phyloP scores from a whole-genome alignment of 1,140 invertebrate genomes.

The Zaprionus capensis region DNA sequence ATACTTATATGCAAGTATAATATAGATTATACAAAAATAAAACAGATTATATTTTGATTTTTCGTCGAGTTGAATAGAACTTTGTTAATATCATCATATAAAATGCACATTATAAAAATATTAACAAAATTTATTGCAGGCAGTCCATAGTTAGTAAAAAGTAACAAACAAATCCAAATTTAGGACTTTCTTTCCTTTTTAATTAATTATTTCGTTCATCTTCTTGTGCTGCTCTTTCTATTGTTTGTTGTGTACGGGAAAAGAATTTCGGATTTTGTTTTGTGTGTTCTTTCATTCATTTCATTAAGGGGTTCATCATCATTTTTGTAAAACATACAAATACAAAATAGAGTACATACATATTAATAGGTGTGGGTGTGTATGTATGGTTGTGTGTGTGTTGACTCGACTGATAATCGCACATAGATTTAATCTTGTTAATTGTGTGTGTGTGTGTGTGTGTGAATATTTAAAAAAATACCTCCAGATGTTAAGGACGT shows the following conservation, averaged over 20 bases:
- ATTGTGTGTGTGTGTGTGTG: slow-evolving; percentile 13
- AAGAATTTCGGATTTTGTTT: slow-evolving; percentile 25
- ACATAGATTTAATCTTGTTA: slow-evolving; percentile 24
- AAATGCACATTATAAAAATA: slow-evolving; percentile 81
- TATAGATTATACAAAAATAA: slow-evolving; percentile 82
- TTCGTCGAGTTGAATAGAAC: slow-evolving; percentile 79
- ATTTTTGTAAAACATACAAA: slow-evolving; percentile 36
- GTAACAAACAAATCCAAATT: slow-evolving; percentile 79
- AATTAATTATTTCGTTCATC: slow-evolving; percentile 36
- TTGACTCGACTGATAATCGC: slow-evolving; percentile 31
- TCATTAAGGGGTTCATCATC: slow-evolving; percentile 31
- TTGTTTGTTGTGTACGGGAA: slow-evolving; percentile 17
- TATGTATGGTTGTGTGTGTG: slow-evolving; percentile 29
- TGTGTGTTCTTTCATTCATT: background rate
- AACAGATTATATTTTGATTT: slow-evolving; percentile 83
- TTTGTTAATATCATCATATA: slow-evolving; percentile 81
- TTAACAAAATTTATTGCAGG: slow-evolving; percentile 83
- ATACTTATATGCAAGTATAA: slow-evolving; percentile 44
- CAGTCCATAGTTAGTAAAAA: slow-evolving; percentile 80
- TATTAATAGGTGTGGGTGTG: slow-evolving; percentile 14
- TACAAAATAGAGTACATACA: slow-evolving; percentile 39
- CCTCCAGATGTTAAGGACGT: slow-evolving; percentile 49
- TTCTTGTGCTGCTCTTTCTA: slow-evolving; percentile 48
- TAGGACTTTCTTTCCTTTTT: slow-evolving; percentile 43
- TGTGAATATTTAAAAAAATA: slow-evolving; percentile 41